These are phyloP conservation scores for Heliothis peltigera DNA, from an alignment of 2,888 invertebrate genomes.

Conservation along the genomic window DNA sequence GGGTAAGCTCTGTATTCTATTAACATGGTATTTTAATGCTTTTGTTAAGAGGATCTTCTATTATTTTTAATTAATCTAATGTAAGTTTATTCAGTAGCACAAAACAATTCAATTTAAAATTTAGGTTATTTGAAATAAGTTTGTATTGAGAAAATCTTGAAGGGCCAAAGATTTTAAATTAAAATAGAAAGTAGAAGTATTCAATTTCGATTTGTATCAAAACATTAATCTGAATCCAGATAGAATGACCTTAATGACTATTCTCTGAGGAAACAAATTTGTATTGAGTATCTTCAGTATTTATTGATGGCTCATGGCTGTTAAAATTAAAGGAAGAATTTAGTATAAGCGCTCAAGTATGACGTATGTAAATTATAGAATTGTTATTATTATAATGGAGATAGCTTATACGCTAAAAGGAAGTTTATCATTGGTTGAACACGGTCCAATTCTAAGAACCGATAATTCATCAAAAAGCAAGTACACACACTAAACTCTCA, in stretches of 20 bases:
- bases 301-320: neutral
- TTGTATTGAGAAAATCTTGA: neutral
- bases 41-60: neutral
- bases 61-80: neutral
- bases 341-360: neutral
- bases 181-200: conserved; percentile 1
- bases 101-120: neutral
- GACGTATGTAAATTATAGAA: no score
- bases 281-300: conserved; percentile 3
- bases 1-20: conserved; percentile 7
- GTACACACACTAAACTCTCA: neutral
- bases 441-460: neutral
- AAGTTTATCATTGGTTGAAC: neutral
- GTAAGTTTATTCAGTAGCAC: neutral
- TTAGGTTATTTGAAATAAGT: neutral
- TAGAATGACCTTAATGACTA: conserved; percentile 21
- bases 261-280: conserved; percentile 15
- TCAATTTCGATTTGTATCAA: conserved; percentile 14
- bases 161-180: neutral
- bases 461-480: neutral
- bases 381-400: neutral
- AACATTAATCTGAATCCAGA: conserved; percentile 21
- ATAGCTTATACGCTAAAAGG: neutral
- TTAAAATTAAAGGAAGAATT: neutral
- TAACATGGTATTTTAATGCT: conserved; percentile 17